These are phyloP conservation scores for Drosophila ercepeae DNA, from an alignment of 1,140 invertebrate species.

Conservation along the genomic window DNA sequence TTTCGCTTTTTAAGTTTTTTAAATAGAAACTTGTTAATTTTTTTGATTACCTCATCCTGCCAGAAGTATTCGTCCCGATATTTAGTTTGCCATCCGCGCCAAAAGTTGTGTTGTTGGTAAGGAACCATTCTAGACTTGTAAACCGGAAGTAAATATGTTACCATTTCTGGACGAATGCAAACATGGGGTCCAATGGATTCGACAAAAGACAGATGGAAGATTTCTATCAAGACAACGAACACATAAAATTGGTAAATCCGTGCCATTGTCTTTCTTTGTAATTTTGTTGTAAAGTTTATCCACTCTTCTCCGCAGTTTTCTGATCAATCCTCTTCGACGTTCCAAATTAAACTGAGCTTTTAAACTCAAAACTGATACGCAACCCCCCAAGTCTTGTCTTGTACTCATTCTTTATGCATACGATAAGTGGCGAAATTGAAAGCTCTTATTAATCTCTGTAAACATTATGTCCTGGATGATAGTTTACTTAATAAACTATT, in stretches of 20 bases:
- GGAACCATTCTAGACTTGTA: not conserved
- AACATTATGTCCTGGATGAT: not conserved
- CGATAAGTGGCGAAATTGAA: not conserved
- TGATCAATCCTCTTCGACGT: conserved; percentile 4
- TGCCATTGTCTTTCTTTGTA: not conserved
- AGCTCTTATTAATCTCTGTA: not conserved
- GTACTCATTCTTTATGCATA: not conserved
- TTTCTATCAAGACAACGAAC: not conserved
- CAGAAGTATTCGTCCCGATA: not conserved
- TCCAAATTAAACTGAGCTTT: conserved; percentile 25
- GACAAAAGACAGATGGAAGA: not conserved
- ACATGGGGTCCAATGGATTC: not conserved
- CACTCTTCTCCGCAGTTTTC: not conserved
- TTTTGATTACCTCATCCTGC: not conserved
- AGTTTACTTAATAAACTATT: too few relatives aligned
- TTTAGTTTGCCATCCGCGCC: conserved; percentile 8
- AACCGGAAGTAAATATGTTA: not conserved
- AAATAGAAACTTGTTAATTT: too few relatives aligned
- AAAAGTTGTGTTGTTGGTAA: not conserved
- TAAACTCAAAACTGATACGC: not conserved
- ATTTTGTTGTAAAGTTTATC: not conserved
- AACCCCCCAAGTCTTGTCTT: not conserved
- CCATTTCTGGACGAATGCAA: not conserved
- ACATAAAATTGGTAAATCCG: not conserved
- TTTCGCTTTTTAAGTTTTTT: too few relatives aligned